Conservation (phyloP, 2,113 vertebrate genomes). For the Myotis yumanensis region DNA sequence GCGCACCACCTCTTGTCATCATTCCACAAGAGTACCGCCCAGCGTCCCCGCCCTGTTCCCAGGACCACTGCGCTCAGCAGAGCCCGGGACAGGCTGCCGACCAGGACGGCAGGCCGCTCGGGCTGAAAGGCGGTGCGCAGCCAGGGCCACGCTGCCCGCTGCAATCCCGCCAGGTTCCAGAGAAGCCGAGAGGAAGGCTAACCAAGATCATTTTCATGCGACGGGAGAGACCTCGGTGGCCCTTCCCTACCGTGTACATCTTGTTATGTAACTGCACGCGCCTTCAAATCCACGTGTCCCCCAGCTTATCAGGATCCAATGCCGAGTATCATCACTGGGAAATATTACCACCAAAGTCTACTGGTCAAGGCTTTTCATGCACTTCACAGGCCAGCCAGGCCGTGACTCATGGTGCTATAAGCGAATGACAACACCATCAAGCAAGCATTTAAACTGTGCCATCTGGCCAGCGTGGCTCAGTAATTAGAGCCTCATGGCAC, state of each 20-base stretch:
- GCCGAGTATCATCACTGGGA: not conserved
- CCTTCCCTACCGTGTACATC: not conserved
- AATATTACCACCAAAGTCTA: not conserved
- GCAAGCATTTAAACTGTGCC: not conserved
- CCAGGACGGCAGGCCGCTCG: too few species aligned
- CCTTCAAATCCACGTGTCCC: not conserved
- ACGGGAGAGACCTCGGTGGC: not conserved
- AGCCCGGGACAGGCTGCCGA: not conserved
- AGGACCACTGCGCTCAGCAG: not conserved
- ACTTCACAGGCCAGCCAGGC: not conserved
- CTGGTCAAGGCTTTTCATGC: not conserved
- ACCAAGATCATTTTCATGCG: not conserved
- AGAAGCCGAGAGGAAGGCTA: not conserved
- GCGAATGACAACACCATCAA: not conserved
- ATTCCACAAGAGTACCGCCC: not conserved
- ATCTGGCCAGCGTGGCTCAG: too few species aligned
- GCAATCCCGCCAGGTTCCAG: not conserved
- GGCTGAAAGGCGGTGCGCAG: too few species aligned
- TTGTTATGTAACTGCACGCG: too few species aligned
- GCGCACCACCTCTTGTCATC: too few species aligned
- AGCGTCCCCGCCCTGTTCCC: not conserved
- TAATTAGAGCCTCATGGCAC: too few species aligned
- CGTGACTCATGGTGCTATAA: not conserved
- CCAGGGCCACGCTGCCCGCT: not conserved
- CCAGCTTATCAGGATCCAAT: not conserved